phyloP scores from a whole-genome alignment of 2,113 vertebrate genomes.

The Phalacrocorax brasilianus region DNA sequence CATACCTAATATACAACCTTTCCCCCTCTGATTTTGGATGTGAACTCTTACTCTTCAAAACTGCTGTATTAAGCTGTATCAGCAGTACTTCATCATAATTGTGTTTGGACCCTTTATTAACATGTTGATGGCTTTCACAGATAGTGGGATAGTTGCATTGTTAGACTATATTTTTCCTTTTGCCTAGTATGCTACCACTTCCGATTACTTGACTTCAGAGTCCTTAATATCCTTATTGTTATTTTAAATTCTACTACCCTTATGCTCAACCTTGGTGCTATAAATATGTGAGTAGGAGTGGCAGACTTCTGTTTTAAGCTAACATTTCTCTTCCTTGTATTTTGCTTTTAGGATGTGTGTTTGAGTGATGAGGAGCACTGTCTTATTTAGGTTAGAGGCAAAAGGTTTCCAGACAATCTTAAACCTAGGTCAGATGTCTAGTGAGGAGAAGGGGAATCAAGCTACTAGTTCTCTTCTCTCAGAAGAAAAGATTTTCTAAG shows the following conservation, averaged over 20 bases:
- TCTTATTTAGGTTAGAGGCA: not conserved
- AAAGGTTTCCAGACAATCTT: not conserved
- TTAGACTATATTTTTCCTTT: not conserved
- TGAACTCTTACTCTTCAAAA: not conserved
- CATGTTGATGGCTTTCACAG: not conserved
- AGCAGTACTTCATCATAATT: not conserved
- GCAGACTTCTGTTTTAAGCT: constrained; percentile 35
- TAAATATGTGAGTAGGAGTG: constrained; percentile 54
- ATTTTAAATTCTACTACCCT: constrained; percentile 3
- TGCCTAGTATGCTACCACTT: not conserved
- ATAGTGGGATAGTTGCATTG: not conserved
- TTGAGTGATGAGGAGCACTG: not conserved
- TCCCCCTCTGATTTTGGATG: not conserved
- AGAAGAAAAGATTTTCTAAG: not conserved
- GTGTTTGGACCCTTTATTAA: not conserved
- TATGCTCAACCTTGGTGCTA: constrained; percentile 12
- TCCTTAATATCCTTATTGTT: not conserved
- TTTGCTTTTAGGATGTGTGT: constrained; percentile 1
- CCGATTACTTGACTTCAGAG: not conserved
- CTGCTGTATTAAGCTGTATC: not conserved
- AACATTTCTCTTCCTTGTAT: not conserved
- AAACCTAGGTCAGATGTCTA: not conserved
- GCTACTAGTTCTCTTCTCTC: not conserved
- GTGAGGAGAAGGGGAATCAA: not conserved
- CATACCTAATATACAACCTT: not conserved